Evolutionary conservation across 2,113 vertebrate species (phyloP).

Genomic region (Crotophaga sulcirostris): DNA sequence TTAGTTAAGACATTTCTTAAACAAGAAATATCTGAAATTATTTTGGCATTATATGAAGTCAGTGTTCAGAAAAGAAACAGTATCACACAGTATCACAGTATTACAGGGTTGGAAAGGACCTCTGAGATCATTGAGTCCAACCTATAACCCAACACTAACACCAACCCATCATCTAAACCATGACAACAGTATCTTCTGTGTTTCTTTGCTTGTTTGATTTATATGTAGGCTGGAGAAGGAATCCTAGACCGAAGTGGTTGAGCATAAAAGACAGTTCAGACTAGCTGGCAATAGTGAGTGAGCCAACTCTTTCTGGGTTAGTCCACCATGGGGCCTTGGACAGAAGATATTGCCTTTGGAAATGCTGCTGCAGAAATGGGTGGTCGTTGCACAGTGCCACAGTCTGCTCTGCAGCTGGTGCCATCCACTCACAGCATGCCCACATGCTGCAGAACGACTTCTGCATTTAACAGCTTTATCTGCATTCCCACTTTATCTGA

Average conservation of each 20-base stretch:
- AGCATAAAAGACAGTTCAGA: neutral
- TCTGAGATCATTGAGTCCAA: too few species aligned
- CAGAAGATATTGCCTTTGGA: neutral
- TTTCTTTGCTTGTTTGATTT: neutral
- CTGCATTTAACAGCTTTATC: neutral
- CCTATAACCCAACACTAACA: too few species aligned
- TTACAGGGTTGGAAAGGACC: too few species aligned
- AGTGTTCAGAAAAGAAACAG: neutral
- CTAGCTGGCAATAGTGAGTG: neutral
- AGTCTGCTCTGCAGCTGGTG: neutral
- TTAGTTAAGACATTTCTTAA: neutral
- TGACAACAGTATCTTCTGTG: neutral
- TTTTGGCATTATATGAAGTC: neutral
- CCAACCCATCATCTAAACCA: too few species aligned
- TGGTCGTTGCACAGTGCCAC: neutral
- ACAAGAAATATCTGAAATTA: neutral
- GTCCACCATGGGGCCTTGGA: neutral
- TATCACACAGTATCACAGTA: too few species aligned
- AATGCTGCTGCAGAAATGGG: neutral
- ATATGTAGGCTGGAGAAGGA: neutral
- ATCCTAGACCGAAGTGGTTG: neutral
- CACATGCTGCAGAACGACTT: neutral
- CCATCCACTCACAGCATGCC: neutral
- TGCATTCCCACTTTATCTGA: slow-evolving; percentile 35
- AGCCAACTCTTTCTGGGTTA: neutral